These are phyloP conservation scores for Drosophila bocqueti DNA, from an alignment of 1,140 invertebrate genomes.

Conservation along the genomic window DNA sequence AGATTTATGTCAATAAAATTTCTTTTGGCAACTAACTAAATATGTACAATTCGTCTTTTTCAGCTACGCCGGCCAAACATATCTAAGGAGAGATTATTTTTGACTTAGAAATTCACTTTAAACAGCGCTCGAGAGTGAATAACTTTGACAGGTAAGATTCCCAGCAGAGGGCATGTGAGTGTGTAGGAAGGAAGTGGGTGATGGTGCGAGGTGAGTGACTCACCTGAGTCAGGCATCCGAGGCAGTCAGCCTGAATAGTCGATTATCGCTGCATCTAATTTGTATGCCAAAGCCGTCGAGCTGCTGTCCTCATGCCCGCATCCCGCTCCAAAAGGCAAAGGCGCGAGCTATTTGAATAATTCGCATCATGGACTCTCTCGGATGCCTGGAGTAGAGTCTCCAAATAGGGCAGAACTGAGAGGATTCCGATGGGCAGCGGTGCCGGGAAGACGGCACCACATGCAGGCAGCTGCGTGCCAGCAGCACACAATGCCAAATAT, in stretches of 20 bases:
- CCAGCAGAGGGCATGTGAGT: background rate
- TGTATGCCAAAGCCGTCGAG: conserved; percentile 42
- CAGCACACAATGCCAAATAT: conserved; percentile 68
- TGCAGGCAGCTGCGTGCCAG: conserved; percentile 57
- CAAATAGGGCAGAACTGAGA: conserved; percentile 32
- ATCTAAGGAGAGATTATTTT: conserved; percentile 46
- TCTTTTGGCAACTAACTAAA: conserved; percentile 5
- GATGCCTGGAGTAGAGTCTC: conserved; percentile 16
- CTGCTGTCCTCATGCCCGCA: conserved; percentile 30
- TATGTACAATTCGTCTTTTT: conserved; percentile 20
- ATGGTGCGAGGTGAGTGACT: conserved; percentile 1
- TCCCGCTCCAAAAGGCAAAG: conserved; percentile 38
- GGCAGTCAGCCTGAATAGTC: conserved; percentile 55
- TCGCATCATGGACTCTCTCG: conserved; percentile 53
- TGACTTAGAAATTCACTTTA: conserved; percentile 38
- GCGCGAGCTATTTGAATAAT: conserved; percentile 74
- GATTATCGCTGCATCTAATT: conserved; percentile 65
- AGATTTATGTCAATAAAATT: background rate
- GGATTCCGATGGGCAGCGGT: conserved; percentile 9
- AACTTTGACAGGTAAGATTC: conserved; percentile 49
- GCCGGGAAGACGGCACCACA: conserved; percentile 1
- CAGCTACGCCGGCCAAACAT: conserved; percentile 26
- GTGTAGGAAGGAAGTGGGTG: background rate
- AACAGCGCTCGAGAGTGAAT: conserved; percentile 12
- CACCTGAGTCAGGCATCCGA: conserved; percentile 18